Percentiles rank a stretch among this genome's conserved stretches.
Conservation (phyloP, 2,888 invertebrate genomes). For the Corbicula japonica region DNA sequence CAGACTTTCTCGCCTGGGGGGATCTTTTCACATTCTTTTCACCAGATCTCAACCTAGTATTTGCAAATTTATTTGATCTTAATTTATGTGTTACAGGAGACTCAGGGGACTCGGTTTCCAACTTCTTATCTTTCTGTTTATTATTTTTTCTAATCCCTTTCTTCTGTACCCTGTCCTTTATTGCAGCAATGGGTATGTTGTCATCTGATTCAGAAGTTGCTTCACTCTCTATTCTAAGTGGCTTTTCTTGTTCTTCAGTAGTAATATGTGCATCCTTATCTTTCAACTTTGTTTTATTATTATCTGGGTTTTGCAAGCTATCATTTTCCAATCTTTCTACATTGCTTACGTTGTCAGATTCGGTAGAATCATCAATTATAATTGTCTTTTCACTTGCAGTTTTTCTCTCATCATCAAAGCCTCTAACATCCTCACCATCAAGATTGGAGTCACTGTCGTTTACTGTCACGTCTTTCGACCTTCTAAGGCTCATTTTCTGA, state of each 20-base stretch:
- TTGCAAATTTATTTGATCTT: conserved; percentile 19
- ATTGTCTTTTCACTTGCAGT: background rate
- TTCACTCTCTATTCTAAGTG: background rate
- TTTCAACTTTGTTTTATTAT: no score
- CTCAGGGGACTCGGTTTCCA: background rate
- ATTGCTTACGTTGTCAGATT: no score
- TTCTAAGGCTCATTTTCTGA: conserved; percentile 59
- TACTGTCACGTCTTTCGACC: conserved; percentile 42
- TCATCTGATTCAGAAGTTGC: conserved; percentile 29
- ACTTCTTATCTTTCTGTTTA: conserved; percentile 8
- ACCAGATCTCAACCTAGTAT: conserved; percentile 42
- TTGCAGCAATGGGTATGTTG: conserved; percentile 34
- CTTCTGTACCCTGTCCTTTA: conserved; percentile 3
- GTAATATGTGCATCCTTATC: no score
- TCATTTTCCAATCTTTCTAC: no score
- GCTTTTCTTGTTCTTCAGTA: background rate
- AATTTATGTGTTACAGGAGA: conserved; percentile 21
- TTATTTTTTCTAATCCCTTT: background rate
- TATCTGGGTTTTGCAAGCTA: no score
- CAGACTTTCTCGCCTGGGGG: conserved; percentile 44
- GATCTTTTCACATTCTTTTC: conserved; percentile 37
- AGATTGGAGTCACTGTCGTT: conserved; percentile 47
- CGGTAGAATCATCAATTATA: background rate
- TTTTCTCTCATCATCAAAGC: background rate
- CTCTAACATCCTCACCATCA: conserved; percentile 3